Base-by-base conservation (phyloP, 92 coral and sea anemone species). In the Palythoa grandis region DNA sequence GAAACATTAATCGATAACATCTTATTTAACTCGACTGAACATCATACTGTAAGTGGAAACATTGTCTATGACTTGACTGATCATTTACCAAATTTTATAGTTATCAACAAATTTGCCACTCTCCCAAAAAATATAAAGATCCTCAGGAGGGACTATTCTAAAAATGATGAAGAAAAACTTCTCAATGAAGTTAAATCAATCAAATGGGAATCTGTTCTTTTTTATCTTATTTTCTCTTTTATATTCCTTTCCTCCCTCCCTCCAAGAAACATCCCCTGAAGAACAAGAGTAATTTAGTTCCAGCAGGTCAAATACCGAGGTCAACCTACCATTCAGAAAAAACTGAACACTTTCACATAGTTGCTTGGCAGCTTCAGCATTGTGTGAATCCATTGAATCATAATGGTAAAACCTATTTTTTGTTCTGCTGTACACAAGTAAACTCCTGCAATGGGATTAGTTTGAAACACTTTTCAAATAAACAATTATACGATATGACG, bases 341-440 rank as follows among this genome's bases (percentile, higher is more conserved):
- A 93, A 91, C 70, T 89, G 89, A 37, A 97, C 76, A 57, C 87
- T 86, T n/a, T 52, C 80, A 40, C 92, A 91, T 60, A 95, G 86
- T 29, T 74, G 67, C 70, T 72, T 79, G 15, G 99, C 99, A 40
- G 95, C 91, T 47, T 79, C 61, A 1, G 65, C 70, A 67, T 97
- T 97, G 56, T 16, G 74, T 1, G 83, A 77, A 37, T 56, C 75
- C 66, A 12, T 68, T 0, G 99, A 95, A 84, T 97, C 99, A 53
- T 92, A 97, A 82, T 97, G 99, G 11, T 83, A 77, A 79, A 97
- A 93, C 47, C 71, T 83, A 76, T 93, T 89, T 11, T 72, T 52
- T 47, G 86, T 67, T 73, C 85, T 88, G 43, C 73, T 86, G 82
- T 95, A 97, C 70, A 87, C 76, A 83, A 97, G 52, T 22, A 97